Conservation (phyloP, 2,113 vertebrate genomes). For the Poecilia latipinna region DNA sequence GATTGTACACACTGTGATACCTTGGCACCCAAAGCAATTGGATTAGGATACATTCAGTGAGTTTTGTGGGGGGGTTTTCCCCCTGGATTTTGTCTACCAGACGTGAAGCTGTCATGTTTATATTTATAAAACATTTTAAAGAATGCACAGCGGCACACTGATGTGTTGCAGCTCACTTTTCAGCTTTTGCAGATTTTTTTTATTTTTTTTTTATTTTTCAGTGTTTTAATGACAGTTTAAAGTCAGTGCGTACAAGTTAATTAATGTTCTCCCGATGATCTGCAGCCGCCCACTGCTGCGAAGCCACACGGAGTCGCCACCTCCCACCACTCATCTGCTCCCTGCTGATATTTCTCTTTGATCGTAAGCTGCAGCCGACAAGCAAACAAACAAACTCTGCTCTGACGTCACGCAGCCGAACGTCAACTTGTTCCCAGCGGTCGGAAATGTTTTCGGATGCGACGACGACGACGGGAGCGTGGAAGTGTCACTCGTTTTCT, state of each 20-base stretch:
- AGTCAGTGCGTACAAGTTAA: neutral
- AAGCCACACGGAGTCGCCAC: neutral
- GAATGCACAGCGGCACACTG: neutral
- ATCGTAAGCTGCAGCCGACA: conserved; percentile 4
- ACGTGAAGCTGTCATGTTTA: conserved; percentile 10
- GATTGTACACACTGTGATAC: neutral
- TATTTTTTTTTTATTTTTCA: neutral
- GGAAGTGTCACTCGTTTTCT: neutral
- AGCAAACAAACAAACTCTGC: neutral
- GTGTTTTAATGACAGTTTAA: neutral
- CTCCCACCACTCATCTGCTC: conserved; percentile 30
- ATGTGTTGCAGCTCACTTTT: neutral
- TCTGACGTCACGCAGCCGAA: neutral
- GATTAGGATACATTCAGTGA: neutral
- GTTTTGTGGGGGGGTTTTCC: neutral
- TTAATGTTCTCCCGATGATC: neutral
- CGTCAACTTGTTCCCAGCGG: neutral
- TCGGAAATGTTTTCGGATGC: too few species aligned
- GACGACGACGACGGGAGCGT: neutral
- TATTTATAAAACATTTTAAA: neutral
- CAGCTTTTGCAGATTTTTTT: neutral
- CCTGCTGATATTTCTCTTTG: conserved; percentile 4
- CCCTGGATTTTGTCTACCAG: conserved; percentile 5
- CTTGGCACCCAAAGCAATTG: neutral
- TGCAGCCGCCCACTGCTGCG: neutral